These are phyloP conservation scores for Eleginops maclovinus DNA, from an alignment of 2,113 vertebrate genomes.

Conservation along the genomic window DNA sequence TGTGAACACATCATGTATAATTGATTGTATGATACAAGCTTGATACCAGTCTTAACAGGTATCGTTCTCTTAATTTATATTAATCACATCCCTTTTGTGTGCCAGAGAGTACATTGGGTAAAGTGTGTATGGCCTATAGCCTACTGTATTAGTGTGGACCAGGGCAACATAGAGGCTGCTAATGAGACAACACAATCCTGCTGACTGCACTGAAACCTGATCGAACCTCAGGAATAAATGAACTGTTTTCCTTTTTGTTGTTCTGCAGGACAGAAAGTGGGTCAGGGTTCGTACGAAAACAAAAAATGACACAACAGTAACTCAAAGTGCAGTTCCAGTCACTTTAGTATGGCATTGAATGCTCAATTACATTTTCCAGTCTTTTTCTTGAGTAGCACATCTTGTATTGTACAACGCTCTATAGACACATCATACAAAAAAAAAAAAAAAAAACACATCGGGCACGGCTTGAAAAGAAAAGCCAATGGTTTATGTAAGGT, in stretches of 20 bases:
- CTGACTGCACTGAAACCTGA: slow-evolving; percentile 47
- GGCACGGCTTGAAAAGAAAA: no score
- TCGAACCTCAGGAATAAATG: slow-evolving; percentile 50
- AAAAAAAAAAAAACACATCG: no score
- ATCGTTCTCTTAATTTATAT: neutral
- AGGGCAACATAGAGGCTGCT: slow-evolving; percentile 4
- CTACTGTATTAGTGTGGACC: neutral
- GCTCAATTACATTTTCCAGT: neutral
- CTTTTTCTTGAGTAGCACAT: neutral
- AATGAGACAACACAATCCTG: slow-evolving; percentile 19
- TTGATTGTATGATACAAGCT: neutral
- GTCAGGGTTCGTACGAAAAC: slow-evolving; percentile 23
- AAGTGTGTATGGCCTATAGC: neutral
- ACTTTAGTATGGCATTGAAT: neutral
- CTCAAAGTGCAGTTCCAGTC: neutral
- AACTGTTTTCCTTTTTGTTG: slow-evolving; percentile 48
- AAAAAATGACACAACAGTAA: slow-evolving; percentile 5
- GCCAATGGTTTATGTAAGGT: no score
- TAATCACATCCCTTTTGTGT: no score
- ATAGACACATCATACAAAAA: no score
- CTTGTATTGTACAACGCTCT: neutral
- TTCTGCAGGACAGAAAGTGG: slow-evolving; percentile 29
- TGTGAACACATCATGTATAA: neutral
- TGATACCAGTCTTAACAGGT: neutral
- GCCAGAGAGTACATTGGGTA: neutral